Conservation (phyloP, 2,888 invertebrate genomes). For the Theodoxus fluviatilis region DNA sequence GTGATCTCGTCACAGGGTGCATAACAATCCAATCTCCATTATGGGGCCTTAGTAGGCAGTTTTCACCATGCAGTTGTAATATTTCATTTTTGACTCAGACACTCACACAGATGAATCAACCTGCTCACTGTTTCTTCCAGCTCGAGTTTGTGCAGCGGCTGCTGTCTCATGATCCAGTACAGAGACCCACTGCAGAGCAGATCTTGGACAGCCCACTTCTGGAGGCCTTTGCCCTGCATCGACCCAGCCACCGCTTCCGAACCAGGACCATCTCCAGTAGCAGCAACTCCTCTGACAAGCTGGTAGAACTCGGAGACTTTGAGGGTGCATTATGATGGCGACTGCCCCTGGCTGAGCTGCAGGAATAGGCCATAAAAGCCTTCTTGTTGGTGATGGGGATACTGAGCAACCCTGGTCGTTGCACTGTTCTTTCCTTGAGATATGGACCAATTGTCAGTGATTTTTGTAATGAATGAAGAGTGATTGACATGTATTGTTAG, state of each 20-base stretch:
- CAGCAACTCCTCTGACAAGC: constrained; percentile 10
- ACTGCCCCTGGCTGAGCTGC: no score
- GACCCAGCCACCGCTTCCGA: constrained; percentile 38
- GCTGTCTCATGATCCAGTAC: constrained; percentile 77
- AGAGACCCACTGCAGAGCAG: constrained; percentile 71
- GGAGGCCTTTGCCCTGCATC: constrained; percentile 42
- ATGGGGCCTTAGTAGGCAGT: background rate
- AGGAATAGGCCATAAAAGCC: no score
- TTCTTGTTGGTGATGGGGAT: no score
- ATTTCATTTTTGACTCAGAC: background rate
- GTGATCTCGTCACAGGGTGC: no score
- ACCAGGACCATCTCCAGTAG: constrained; percentile 45
- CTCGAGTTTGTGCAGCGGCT: constrained; percentile 78
- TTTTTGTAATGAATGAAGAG: no score
- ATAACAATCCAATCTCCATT: no score
- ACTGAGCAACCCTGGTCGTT: no score
- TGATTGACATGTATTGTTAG: no score
- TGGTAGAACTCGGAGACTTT: no score
- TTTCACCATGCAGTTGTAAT: background rate
- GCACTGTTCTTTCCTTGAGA: no score
- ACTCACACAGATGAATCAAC: background rate
- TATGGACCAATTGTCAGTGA: no score
- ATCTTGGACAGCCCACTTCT: constrained; percentile 50
- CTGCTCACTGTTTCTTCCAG: constrained; percentile 66
- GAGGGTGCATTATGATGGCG: no score